These are phyloP conservation scores for Coryphaenoides rupestris DNA, from an alignment of 2,113 vertebrate genomes.

Conservation along the genomic window DNA sequence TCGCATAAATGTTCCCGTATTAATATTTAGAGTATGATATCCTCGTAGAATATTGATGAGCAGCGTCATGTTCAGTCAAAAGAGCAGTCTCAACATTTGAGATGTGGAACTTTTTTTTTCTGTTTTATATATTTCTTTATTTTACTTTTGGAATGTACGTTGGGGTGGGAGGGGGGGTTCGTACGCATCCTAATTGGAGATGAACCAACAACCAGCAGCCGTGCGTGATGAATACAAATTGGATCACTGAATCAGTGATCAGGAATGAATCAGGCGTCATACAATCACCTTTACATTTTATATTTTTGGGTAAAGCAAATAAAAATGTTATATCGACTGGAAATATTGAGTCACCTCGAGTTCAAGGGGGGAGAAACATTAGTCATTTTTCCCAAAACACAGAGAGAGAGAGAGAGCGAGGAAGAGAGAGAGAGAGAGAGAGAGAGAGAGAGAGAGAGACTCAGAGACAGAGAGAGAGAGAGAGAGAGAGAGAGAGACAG, in stretches of 20 bases:
- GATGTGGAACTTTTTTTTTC: slow-evolving; percentile 24
- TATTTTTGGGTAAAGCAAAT: too few relatives aligned
- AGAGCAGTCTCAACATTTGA: slow-evolving; percentile 22
- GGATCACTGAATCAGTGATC: neutral
- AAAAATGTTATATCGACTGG: neutral
- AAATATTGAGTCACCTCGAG: neutral
- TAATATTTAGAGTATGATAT: slow-evolving; percentile 44
- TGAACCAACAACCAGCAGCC: slow-evolving; percentile 14
- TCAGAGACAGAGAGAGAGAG: too few relatives aligned
- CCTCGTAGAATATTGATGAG: slow-evolving; percentile 60
- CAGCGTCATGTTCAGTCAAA: slow-evolving; percentile 46
- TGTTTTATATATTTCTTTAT: neutral
- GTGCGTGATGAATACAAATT: neutral
- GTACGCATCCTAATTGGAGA: slow-evolving; percentile 8
- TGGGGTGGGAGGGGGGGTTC: too few relatives aligned
- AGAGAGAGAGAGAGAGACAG: too few relatives aligned
- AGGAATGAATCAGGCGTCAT: too few relatives aligned
- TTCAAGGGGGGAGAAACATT: neutral
- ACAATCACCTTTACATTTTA: too few relatives aligned
- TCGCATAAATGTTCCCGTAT: slow-evolving; percentile 47
- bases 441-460: too few relatives aligned
- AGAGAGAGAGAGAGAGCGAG: too few relatives aligned
- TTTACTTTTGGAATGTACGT: too few relatives aligned
- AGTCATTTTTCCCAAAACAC: neutral
- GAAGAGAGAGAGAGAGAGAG: too few relatives aligned